Percentiles rank a stretch among this genome's conserved stretches.
Conservation (phyloP, 2,113 vertebrate genomes). For the Fulica atra region DNA sequence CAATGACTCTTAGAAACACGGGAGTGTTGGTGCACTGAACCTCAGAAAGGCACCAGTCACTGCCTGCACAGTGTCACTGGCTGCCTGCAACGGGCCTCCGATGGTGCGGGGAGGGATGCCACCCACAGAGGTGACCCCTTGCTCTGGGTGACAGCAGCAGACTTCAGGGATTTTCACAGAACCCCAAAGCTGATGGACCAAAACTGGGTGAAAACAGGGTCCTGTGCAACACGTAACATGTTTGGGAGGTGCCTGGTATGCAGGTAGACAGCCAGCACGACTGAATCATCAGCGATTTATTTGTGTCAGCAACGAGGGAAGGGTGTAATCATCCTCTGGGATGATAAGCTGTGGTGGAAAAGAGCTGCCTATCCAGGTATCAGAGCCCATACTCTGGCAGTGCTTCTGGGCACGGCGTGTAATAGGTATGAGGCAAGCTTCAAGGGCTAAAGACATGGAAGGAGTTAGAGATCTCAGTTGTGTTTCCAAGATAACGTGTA, state of each 20-base stretch:
- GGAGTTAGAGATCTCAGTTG: conserved; percentile 47
- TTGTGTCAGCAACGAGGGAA: not conserved
- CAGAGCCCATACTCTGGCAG: not conserved
- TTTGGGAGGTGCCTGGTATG: not conserved
- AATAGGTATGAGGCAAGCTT: conserved; percentile 23
- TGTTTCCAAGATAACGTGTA: not conserved
- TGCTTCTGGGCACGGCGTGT: not conserved
- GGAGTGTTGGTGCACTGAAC: not conserved
- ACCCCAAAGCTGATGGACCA: not conserved
- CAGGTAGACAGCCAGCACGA: accelerated
- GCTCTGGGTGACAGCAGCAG: not conserved
- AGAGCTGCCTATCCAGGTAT: not conserved
- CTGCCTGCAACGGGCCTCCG: not conserved
- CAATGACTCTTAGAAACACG: not conserved
- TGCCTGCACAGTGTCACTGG: accelerated
- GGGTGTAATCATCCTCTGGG: not conserved
- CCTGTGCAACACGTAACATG: not conserved
- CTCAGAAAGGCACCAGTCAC: not conserved
- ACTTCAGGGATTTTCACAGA: not conserved
- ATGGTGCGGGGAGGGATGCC: not conserved
- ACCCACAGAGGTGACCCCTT: not conserved
- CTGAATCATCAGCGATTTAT: not conserved
- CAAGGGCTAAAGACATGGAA: conserved; percentile 18
- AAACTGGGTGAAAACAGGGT: accelerated
- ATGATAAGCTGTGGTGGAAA: not conserved